Evolutionary conservation across 53 echinoderm and acorn worm species (phyloP).

Genomic region (Actinopyga echinites): DNA sequence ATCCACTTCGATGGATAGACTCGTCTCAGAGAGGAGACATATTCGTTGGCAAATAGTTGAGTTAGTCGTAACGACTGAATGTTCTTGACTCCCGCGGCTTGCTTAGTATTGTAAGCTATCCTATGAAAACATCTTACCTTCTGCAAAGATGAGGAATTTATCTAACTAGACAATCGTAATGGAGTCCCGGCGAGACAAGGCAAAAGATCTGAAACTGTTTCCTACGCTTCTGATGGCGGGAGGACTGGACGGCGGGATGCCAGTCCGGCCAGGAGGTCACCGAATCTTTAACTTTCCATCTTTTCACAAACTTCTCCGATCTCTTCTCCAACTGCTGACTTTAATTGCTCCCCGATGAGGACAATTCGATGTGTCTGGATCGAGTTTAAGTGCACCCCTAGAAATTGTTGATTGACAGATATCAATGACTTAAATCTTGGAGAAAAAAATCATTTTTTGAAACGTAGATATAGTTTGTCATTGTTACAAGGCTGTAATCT

Average conservation of each 20-base stretch:
- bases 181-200: neutral
- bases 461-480: too few relatives aligned
- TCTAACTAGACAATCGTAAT: neutral
- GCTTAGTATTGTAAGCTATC: neutral
- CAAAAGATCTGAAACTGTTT: conserved; percentile 33
- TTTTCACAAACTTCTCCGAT: neutral
- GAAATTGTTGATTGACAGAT: conserved; percentile 17
- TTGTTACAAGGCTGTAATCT: too few relatives aligned
- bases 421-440: conserved; percentile 11
- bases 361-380: conserved; percentile 22
- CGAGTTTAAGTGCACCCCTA: conserved; percentile 8
- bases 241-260: conserved; percentile 12
- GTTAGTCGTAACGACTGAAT: too few relatives aligned
- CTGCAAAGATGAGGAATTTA: conserved; percentile 1
- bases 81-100: too few relatives aligned
- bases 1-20: too few relatives aligned
- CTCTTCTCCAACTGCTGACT: neutral
- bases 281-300: neutral
- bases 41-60: too few relatives aligned
- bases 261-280: conserved; percentile 8
- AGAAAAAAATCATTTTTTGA: neutral
- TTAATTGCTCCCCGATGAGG: conserved; percentile 36
- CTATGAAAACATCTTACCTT: conserved; percentile 20
- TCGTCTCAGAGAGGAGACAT: too few relatives aligned
- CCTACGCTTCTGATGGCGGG: neutral